Conservation (phyloP, 92 coral and sea anemone species). For the Phenganax stokvisi region DNA sequence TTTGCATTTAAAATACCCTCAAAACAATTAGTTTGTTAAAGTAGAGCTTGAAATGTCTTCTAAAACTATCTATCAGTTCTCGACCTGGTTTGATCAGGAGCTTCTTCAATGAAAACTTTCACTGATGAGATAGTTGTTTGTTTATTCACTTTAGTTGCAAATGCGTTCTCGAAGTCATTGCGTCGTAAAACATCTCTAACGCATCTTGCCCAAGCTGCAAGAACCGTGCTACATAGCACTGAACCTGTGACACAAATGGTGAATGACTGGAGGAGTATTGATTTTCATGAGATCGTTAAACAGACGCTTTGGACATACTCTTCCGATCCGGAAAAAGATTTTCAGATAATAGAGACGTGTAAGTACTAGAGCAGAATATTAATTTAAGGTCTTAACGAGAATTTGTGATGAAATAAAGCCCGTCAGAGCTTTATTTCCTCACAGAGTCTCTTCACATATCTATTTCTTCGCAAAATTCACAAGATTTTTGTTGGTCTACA, state of each 20-base stretch:
- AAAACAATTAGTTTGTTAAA: too few species aligned
- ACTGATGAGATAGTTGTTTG: background rate
- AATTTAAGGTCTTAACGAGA: background rate
- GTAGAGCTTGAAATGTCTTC: too few species aligned
- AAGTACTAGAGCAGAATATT: conserved; percentile 37
- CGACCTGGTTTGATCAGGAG: too few species aligned
- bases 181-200: conserved; percentile 95
- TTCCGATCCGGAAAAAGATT: conserved; percentile 64
- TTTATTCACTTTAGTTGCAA: conserved; percentile 62
- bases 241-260: conserved; percentile 97
- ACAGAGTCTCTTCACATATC: too few species aligned
- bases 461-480: background rate
- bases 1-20: too few species aligned
- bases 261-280: conserved; percentile 86
- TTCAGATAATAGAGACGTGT: conserved; percentile 67
- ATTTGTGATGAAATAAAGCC: background rate
- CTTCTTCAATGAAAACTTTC: background rate
- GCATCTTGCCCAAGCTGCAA: conserved; percentile 96
- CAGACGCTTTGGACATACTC: conserved; percentile 97
- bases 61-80: too few species aligned
- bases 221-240: conserved; percentile 91
- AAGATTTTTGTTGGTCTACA: background rate
- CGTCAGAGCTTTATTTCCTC: too few species aligned
- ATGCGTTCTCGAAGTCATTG: conserved; percentile 82
- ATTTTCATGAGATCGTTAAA: conserved; percentile 85